Percentiles rank a stretch among this genome's conserved stretches.
These are phyloP conservation scores for Trinorchestia longiramus DNA, from an alignment of 1,140 invertebrate genomes.

Conservation along the genomic window DNA sequence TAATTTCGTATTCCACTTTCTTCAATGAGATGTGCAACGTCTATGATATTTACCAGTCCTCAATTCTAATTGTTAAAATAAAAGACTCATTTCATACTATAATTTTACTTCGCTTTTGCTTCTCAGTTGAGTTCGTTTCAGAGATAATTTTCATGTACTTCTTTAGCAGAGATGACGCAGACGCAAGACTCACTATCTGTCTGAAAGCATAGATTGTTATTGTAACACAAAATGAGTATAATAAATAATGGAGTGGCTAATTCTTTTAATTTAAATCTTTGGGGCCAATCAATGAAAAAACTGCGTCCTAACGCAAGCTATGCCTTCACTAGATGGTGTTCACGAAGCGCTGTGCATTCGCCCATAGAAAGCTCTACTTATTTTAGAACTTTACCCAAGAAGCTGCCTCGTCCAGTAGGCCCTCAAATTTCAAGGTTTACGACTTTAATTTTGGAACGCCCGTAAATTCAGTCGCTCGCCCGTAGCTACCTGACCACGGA, in stretches of 20 bases:
- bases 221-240: background rate
- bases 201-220: background rate
- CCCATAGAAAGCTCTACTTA: slow-evolving; percentile 37
- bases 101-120: background rate
- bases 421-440: slow-evolving; percentile 53
- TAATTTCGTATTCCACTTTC: background rate
- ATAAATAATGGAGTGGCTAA: background rate
- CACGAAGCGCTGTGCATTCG: background rate
- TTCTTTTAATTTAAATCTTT: background rate
- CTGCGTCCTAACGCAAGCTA: background rate
- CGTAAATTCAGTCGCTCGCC: slow-evolving; percentile 28
- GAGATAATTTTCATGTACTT: background rate
- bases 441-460: slow-evolving; percentile 49
- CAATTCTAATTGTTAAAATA: background rate
- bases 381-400: slow-evolving; percentile 49
- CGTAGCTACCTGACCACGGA: slow-evolving; percentile 19
- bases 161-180: background rate
- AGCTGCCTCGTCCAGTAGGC: slow-evolving; percentile 9
- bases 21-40: background rate
- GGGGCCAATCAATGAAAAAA: background rate
- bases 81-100: no score
- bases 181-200: background rate
- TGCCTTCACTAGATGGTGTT: background rate
- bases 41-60: background rate
- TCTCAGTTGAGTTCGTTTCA: background rate